Evolutionary conservation across 2,888 invertebrate genomes (phyloP), one percentile per base, ranked within the genome.

Genomic region (Xylophagus ater): DNA sequence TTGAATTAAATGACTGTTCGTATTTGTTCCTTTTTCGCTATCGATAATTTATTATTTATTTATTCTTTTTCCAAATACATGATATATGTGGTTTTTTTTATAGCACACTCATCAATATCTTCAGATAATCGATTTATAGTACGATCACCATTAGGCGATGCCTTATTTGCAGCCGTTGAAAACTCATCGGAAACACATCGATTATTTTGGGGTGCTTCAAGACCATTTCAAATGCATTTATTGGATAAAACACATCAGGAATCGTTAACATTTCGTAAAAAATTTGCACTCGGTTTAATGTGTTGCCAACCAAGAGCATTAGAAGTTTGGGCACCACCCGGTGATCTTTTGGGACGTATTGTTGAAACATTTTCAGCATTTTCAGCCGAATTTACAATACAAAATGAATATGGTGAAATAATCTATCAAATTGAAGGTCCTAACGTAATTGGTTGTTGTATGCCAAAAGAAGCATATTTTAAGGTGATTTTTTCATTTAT

Each of bases 221-320:
- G 89, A 15, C 74, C 81, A 0, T 87, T 88, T 60, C 70, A 72
- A 45, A 78, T 93, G 72, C 80, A 78, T 52, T 65, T 93, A 1
- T 73, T 82, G 45, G 92, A 93, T 61, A 81, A 77, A 57, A 77
- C 78, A n/a, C 76, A 83, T 46, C 82, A 84, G 54, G 86, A 86
- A 59, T 84, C 87, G 0, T 71, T 92, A 56, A 72, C 81, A 42
- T 67, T 93, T 30, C 63, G 69, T 43, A 69, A 87, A 47, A 71
- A 81, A 30, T 66, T 86, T 0, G 78, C 83, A 1, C 76, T 80
- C 36, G 74, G 78, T 1, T 71, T 72, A 1, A 78, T 81, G 46
- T 76, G 76, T 50, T 82, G 79, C 53, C 80, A 81, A 43, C 60
- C 63, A 12, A 59, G 76, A 73, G 72, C 70, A 52, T 66, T 86